Evolutionary conservation across 1,140 invertebrate species (phyloP), one percentile per base, ranked within the genome.

Genomic region (Tetraneura akinire): DNA sequence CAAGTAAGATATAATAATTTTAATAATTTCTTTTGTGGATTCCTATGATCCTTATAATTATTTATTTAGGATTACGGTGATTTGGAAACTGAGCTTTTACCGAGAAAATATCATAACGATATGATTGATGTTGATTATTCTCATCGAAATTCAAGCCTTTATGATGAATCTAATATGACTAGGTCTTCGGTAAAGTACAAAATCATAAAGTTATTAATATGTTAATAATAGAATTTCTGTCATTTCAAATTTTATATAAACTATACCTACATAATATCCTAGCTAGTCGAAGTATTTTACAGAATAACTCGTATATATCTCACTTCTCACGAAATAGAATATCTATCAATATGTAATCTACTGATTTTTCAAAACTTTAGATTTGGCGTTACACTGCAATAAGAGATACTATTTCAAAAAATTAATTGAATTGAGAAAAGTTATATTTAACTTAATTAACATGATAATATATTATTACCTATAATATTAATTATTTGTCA

Each of bases 101-200:
- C 74, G 23, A 62, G 74, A 60, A 78, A 78, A 47, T 78, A 78
- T 57, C 74, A 78, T 60, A 78, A 57, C 53, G 74, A 78, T 45
- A 26, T 78, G 55, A 57, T 57, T 26, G 74, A 78, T 26, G 29
- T 78, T 47, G 55, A 21, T 60, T 78, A 78, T 47, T 9, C 74
- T 8, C 74, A 62, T 47, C 53, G 55, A 42, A 78, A 78, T 60
- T 60, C 74, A 26, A 29, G 13, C 37, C 37, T 78, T 60, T 78
- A 78, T 47, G 74, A 78, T 47, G 74, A 78, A 57, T 60, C 74
- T 26, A 57, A 78, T 60, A 78, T 78, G 74, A 78, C 74, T 57
- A 57, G 74, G 74, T 78, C 74, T 6, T 78, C 74, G 74, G 74
- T 78, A 78, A 78, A 60, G 74, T 78, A 78, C 74, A 55, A 78